phyloP scores from a whole-genome alignment of 1,140 invertebrate genomes.

The Polypedilum pembai region DNA sequence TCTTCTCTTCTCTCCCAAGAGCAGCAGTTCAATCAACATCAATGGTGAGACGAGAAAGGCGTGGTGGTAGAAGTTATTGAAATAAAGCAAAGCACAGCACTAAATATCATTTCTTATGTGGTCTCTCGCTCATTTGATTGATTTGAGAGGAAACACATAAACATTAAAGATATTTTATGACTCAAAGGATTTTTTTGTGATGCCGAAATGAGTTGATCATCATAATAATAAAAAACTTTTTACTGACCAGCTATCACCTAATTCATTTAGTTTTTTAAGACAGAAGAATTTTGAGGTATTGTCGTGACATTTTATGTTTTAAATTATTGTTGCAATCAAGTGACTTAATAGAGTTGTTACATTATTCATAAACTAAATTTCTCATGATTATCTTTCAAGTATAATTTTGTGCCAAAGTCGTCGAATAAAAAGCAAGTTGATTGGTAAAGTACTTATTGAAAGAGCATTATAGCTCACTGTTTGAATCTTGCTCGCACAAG shows the following conservation, averaged over 20 bases:
- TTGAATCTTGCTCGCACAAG: not conserved
- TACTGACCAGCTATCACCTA: too few relatives aligned
- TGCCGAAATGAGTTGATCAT: too few relatives aligned
- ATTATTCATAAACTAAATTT: not conserved
- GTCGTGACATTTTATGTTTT: too few relatives aligned
- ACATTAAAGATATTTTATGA: too few relatives aligned
- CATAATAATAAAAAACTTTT: too few relatives aligned
- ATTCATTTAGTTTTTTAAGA: too few relatives aligned
- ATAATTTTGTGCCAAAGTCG: not conserved
- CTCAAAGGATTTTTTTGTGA: too few relatives aligned
- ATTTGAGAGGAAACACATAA: not conserved
- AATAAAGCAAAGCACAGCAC: slow-evolving; percentile 6
- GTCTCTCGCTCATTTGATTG: not conserved
- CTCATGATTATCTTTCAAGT: slow-evolving; percentile 7
- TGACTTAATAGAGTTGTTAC: too few relatives aligned
- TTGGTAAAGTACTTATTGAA: slow-evolving; percentile 12
- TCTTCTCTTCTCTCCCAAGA: not conserved
- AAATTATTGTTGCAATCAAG: too few relatives aligned
- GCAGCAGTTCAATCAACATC: not conserved
- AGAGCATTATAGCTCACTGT: not conserved
- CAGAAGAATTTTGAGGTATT: too few relatives aligned
- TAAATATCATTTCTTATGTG: not conserved
- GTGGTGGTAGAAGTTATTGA: slow-evolving; percentile 4
- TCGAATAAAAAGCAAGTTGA: too few relatives aligned
- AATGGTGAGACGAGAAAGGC: not conserved